These are phyloP conservation scores for Mimachlamys varia DNA, from an alignment of 2,888 invertebrate species.

Conservation along the genomic window DNA sequence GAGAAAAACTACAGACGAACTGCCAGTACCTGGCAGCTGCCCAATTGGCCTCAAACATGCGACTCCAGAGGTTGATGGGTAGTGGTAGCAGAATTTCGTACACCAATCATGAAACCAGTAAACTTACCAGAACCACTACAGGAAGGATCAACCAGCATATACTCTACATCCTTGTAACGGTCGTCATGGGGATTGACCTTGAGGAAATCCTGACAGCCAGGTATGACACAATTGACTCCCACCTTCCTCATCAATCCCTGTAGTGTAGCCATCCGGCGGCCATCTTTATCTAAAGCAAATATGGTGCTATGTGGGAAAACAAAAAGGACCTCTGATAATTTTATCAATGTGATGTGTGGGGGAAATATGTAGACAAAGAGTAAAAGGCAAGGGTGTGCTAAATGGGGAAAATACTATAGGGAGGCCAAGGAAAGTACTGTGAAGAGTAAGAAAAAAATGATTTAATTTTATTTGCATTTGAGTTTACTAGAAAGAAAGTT, in stretches of 20 bases:
- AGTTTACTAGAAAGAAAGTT: too few relatives aligned
- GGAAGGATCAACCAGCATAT: conserved; percentile 97
- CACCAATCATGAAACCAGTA: neutral
- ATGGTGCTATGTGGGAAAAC: conserved; percentile 82
- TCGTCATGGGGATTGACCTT: conserved; percentile 84
- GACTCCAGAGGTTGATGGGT: neutral
- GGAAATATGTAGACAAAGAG: neutral
- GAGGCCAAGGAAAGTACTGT: neutral
- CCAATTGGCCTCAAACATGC: too few relatives aligned
- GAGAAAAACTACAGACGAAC: too few relatives aligned
- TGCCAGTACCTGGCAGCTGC: too few relatives aligned
- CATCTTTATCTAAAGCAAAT: conserved; percentile 91
- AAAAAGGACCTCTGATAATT: neutral
- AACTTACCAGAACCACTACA: conserved; percentile 95
- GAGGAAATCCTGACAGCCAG: conserved; percentile 89
- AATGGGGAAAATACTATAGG: neutral
- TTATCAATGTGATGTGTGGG: neutral
- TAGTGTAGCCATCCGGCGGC: conserved; percentile 70
- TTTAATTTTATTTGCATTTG: too few relatives aligned
- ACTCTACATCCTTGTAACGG: conserved; percentile 85
- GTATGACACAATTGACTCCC: conserved; percentile 87
- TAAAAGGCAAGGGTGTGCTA: too few relatives aligned
- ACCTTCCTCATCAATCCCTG: conserved; percentile 80
- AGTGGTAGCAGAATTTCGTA: neutral
- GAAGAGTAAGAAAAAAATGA: neutral